Evolutionary conservation across 2,113 vertebrate genomes (phyloP), one percentile per base, ranked within the genome.

Genomic region (Chaetops frenatus): DNA sequence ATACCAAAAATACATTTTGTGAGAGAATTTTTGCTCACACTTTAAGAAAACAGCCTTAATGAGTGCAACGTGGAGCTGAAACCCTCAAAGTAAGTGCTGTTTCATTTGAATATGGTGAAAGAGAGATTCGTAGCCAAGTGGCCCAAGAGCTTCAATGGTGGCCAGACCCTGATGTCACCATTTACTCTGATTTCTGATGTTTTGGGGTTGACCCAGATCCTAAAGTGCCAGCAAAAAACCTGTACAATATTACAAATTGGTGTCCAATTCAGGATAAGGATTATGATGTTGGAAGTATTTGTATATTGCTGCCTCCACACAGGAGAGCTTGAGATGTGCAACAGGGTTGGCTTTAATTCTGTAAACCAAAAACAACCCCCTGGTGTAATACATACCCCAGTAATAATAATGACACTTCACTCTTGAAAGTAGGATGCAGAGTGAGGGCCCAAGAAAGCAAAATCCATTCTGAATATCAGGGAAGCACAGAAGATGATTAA

Each of bases 81-180:
- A 38, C n/a, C 40, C 62, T 85, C 28, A 29, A 58, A 86, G 24
- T 54, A 72, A 82, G 47, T 29, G 35, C 9, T 0, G 0, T 65
- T 80, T 23, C 14, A 7, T 36, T 50, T 77, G 25, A 62, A 38
- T 45, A n/a, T 24, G 28, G 19, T 50, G 11, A n/a, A 81, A 64
- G 25, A 12, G 28, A 54, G 25, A 10, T 11, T 56, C 0, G 0
- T 38, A 51, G 36, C 78, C 29, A 54, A 36, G 23, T 2, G 1
- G 11, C n/a, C 40, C 22, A 51, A n/a, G 85, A 64, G 36, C 36
- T 56, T 36, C 28, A 77, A 36, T 22, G 42, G 18, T 70, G 54
- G 36, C 58, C 53, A 61, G 50, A 60, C 27, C 17, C n/a, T 67
- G 51, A 47, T 25, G 12, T 61, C 6, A 9, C 19, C 24, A 24